phyloP scores from a whole-genome alignment of 2,888 invertebrate species.

The Oligia latruncula region DNA sequence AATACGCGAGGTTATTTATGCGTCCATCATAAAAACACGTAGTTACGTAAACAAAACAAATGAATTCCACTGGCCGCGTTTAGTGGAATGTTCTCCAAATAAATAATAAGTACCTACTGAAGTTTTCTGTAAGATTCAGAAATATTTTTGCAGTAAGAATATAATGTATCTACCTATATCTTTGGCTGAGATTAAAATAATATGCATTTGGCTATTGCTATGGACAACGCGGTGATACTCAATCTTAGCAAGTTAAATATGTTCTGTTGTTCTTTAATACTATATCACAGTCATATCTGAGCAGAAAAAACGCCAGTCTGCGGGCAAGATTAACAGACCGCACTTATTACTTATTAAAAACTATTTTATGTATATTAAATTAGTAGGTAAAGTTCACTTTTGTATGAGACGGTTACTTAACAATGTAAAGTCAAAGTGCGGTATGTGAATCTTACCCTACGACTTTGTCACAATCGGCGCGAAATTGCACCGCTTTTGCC shows the following conservation, averaged over 20 bases:
- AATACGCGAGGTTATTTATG: constrained; percentile 23
- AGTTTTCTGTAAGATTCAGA: not conserved
- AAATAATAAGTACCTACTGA: not conserved
- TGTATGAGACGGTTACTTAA: not conserved
- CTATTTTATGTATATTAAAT: not conserved
- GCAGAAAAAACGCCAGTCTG: not conserved
- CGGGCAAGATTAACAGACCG: not conserved
- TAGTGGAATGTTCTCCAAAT: constrained; percentile 11
- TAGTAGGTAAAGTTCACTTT: not conserved
- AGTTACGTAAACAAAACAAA: constrained; percentile 41
- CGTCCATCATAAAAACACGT: constrained; percentile 45
- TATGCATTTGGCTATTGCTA: not conserved
- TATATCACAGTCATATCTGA: too few species aligned
- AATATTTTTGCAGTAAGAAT: not conserved
- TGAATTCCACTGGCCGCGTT: constrained; percentile 11
- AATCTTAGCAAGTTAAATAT: not conserved
- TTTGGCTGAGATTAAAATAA: not conserved
- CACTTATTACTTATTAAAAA: not conserved
- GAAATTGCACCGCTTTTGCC: not conserved
- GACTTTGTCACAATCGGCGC: not conserved
- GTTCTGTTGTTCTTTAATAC: too few species aligned
- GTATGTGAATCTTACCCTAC: not conserved
- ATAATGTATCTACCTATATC: not conserved
- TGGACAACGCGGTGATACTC: not conserved
- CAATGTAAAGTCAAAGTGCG: not conserved